Evolutionary conservation across 2,888 invertebrate genomes (phyloP).

Genomic region (Peribatodes rhomboidaria): DNA sequence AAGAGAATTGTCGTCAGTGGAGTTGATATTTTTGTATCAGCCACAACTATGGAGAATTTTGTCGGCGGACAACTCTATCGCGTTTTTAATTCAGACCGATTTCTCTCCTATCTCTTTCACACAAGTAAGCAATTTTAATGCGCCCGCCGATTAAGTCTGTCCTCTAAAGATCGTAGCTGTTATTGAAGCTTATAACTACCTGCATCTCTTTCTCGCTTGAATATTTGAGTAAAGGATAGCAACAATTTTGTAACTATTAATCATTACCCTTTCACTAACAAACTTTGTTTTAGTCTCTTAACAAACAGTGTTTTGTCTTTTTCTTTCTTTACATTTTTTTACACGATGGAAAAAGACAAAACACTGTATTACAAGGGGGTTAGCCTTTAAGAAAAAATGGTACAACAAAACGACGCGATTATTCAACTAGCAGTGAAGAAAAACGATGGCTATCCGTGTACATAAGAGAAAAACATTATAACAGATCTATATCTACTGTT

Average conservation of each 20-base stretch:
- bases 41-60: too few species aligned
- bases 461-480: conserved; percentile 14
- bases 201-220: not conserved
- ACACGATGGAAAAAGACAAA: too few species aligned
- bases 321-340: too few species aligned
- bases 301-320: too few species aligned
- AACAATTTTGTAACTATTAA: not conserved
- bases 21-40: too few species aligned
- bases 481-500: conserved; percentile 3
- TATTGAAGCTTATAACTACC: not conserved
- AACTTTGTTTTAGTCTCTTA: too few species aligned
- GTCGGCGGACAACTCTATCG: too few species aligned
- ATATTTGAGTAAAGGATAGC: not conserved
- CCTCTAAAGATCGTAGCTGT: not conserved
- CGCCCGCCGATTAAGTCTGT: not conserved
- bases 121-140: not conserved
- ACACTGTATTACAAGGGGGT: too few species aligned
- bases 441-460: conserved; percentile 11
- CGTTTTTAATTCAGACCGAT: not conserved
- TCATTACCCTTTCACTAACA: too few species aligned
- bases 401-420: conserved; percentile 5
- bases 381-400: conserved; percentile 4
- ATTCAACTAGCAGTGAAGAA: conserved; percentile 18
- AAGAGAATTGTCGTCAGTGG: too few species aligned
- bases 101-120: not conserved